These are phyloP conservation scores for Silurus lanzhouensis DNA, from an alignment of 2,797 vertebrate genomes.

Conservation along the genomic window DNA sequence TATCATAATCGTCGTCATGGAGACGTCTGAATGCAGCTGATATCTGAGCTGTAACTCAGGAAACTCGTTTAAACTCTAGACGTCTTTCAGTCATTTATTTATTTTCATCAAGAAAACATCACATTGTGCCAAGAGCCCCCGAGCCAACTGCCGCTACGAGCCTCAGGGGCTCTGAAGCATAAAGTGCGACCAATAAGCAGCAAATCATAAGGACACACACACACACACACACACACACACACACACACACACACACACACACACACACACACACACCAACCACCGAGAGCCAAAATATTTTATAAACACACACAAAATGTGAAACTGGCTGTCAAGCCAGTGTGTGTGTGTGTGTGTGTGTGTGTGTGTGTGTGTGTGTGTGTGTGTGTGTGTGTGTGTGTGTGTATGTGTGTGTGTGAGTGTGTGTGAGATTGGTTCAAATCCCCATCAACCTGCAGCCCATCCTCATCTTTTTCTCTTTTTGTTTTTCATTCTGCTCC, in stretches of 20 bases:
- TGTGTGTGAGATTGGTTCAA: no score
- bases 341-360: conserved; percentile 62
- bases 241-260: not conserved
- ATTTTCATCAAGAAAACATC: conserved; percentile 70
- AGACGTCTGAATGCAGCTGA: conserved; percentile 65
- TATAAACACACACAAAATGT: conserved; percentile 73
- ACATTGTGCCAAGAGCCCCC: conserved; percentile 71
- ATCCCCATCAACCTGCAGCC: no score
- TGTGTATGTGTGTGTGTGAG: conserved; percentile 51
- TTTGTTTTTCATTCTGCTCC: no score
- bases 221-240: conserved; percentile 21
- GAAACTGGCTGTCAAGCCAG: conserved; percentile 54
- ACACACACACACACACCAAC: not conserved
- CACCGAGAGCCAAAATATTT: conserved; percentile 74
- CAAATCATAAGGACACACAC: conserved; percentile 73
- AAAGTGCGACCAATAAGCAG: conserved; percentile 72
- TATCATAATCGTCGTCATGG: conserved; percentile 16
- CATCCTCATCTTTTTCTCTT: no score
- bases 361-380: conserved; percentile 51
- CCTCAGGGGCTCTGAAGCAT: conserved; percentile 72
- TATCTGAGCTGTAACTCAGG: conserved; percentile 73
- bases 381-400: conserved; percentile 61
- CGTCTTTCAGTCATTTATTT: conserved; percentile 66
- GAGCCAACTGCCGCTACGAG: conserved; percentile 74
- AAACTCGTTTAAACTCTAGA: conserved; percentile 64